These are phyloP conservation scores for Tenthredo notha DNA, from an alignment of 2,888 invertebrate genomes.

Conservation along the genomic window DNA sequence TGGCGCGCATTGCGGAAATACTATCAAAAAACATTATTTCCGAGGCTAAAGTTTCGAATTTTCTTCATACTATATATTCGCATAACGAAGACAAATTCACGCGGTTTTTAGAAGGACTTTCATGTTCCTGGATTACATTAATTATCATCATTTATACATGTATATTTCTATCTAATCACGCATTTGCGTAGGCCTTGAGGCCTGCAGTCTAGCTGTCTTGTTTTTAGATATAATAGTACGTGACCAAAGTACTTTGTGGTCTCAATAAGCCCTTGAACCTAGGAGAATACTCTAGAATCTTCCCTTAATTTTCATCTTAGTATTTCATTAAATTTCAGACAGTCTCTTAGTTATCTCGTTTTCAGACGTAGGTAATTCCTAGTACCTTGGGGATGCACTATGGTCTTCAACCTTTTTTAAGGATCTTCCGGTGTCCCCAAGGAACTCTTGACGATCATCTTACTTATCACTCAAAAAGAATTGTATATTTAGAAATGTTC, in stretches of 20 bases:
- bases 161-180: background rate
- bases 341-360: background rate
- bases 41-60: background rate
- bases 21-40: background rate
- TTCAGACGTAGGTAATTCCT: background rate
- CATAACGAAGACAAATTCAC: background rate
- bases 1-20: constrained; percentile 12
- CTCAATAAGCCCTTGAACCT: background rate
- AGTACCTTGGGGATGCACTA: background rate
- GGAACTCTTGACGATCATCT: background rate
- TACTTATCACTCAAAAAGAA: background rate
- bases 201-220: background rate
- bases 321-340: background rate
- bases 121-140: background rate
- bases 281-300: background rate
- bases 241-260: background rate
- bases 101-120: background rate
- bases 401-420: background rate
- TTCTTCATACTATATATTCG: background rate
- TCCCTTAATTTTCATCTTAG: background rate
- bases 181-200: background rate
- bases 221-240: background rate
- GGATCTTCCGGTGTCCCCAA: background rate
- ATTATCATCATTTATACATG: too few species aligned
- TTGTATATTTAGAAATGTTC: background rate